Evolutionary conservation across 2,888 invertebrate genomes (phyloP).

Genomic region (Julus scandinavius): DNA sequence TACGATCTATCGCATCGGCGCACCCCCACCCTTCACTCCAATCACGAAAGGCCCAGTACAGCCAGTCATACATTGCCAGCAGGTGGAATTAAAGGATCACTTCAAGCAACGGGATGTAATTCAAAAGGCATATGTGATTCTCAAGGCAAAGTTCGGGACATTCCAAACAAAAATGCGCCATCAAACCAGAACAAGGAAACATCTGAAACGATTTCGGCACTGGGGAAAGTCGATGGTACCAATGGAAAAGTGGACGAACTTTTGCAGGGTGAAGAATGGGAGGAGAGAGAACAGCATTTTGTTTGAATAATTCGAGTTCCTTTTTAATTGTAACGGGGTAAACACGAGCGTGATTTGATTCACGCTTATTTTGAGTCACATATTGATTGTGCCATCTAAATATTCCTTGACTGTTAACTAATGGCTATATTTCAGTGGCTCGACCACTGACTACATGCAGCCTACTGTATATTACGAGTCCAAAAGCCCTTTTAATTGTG

Average conservation of each 20-base stretch:
- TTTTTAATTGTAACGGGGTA: neutral
- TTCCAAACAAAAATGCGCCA: neutral
- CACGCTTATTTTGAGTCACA: neutral
- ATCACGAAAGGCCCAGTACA: neutral
- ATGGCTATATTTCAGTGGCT: neutral
- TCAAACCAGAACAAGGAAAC: constrained; percentile 5
- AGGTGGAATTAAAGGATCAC: neutral
- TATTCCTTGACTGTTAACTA: constrained; percentile 28
- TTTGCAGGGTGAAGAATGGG: neutral
- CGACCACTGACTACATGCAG: neutral
- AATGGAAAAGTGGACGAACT: neutral
- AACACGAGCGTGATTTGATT: neutral
- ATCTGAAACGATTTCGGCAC: neutral
- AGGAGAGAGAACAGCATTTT: constrained; percentile 31
- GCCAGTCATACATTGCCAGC: neutral
- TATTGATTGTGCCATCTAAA: constrained; percentile 1
- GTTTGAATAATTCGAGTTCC: neutral
- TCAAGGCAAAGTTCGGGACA: neutral
- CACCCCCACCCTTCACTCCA: neutral
- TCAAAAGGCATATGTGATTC: neutral
- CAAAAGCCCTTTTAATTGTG: neutral
- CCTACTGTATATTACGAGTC: neutral
- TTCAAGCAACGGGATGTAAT: neutral
- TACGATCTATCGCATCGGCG: constrained; percentile 19
- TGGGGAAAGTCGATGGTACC: neutral